Evolutionary conservation across 2,888 invertebrate genomes (phyloP).

Genomic region (Corythucha ciliata): DNA sequence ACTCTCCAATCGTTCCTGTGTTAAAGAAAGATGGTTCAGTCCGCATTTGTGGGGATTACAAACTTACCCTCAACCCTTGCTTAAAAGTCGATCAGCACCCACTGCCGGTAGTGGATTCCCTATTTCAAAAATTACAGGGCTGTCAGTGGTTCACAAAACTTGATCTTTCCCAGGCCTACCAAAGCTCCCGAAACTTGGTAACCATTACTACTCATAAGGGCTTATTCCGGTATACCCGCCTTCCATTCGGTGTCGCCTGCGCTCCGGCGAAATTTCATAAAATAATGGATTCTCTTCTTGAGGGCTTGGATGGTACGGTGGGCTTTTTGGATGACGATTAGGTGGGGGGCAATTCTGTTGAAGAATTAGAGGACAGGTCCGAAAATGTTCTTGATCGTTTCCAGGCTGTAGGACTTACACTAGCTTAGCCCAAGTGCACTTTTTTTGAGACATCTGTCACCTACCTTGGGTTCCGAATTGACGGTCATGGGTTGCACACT

Average conservation of each 20-base stretch:
- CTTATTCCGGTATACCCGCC: constrained; percentile 34
- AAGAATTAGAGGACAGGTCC: not conserved
- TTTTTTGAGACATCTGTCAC: not conserved
- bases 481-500: constrained; percentile 7
- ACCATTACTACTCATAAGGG: constrained; percentile 40
- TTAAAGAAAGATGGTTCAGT: constrained; percentile 38
- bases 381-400: not conserved
- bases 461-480: constrained; percentile 12
- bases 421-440: constrained; percentile 2
- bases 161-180: constrained; percentile 22
- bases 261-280: constrained; percentile 32
- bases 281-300: constrained; percentile 38
- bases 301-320: constrained; percentile 31
- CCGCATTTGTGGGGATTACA: constrained; percentile 35
- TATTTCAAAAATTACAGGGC: constrained; percentile 23
- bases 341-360: constrained; percentile 35
- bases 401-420: not conserved
- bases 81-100: constrained; percentile 25
- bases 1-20: constrained; percentile 40
- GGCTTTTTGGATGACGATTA: constrained; percentile 27
- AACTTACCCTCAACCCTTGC: constrained; percentile 15
- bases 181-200: constrained; percentile 36
- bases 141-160: constrained; percentile 31
- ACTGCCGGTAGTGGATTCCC: constrained; percentile 22
- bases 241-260: constrained; percentile 37